Base-by-base conservation (phyloP, 1,140 invertebrate genomes). In the Cydia fagiglandana region DNA sequence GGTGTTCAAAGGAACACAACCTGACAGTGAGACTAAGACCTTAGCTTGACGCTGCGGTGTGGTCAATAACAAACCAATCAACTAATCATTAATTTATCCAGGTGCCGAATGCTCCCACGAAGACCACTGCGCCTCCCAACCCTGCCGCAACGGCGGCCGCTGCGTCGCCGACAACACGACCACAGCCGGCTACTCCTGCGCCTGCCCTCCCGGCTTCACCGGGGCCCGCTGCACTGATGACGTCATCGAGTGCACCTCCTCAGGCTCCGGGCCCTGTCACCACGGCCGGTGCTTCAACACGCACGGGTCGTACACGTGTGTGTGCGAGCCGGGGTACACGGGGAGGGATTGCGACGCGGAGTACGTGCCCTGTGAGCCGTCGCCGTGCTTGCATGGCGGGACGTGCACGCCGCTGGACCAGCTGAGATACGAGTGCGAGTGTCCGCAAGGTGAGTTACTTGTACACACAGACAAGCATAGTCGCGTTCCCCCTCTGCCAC, bases 231-330 rank as follows among this genome's bases (percentile, higher is more conserved):
- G 98, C 91, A 95, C 95, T 70, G 96, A 97, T 76, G 98, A 99
- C 93, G 96, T 98, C 61, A 95, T 98, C 88, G 98, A 99, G 90
- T 99, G 98, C 89, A 90, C 92, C 0, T 24, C 56, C 12, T 94
- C 94, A 56, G 94, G 96, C 75, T 86, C 93, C 4, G 94, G 96
- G 68, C 96, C 97, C 4, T 98, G 97, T 93, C 94, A 95, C 81
- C 95, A 97, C 80, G 97, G 97, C 61, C 95, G 96, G 75, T 98
- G 97, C 88, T 94, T 95, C 84, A 98, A 98, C 90, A 97, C 96
- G 74, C 97, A 97, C 86, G 97, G 97, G 81, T 97, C 96, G 64
- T 98, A 98, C 93, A 96, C 96, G 95, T 99, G 98, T 91, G 95
- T 97, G 80, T 99, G 98, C 92, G 94, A 96, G 79, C 95, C 95